Conservation (phyloP, 2,888 invertebrate species). For the Harmothoe impar region DNA sequence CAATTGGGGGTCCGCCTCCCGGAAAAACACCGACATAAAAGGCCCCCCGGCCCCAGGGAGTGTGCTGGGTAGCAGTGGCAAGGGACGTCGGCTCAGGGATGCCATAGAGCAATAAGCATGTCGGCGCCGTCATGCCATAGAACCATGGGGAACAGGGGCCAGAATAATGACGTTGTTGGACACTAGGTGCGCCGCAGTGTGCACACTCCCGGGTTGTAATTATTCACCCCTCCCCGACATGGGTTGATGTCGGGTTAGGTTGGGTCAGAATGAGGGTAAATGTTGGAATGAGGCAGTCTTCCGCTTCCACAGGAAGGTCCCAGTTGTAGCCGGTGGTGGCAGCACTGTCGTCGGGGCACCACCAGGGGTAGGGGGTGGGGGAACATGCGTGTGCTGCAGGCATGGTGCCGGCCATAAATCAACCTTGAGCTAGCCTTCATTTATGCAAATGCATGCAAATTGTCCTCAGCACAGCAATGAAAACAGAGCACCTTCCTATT, state of each 20-base stretch:
- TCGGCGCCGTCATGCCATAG: not conserved
- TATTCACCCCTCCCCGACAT: not conserved
- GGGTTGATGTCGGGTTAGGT: not conserved
- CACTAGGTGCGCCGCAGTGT: not conserved
- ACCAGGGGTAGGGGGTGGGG: too few relatives aligned
- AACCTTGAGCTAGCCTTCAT: not conserved
- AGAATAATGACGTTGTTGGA: not conserved
- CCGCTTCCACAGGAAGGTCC: not conserved
- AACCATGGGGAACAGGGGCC: not conserved
- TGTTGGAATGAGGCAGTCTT: not conserved
- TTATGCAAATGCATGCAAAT: slow-evolving; percentile 17
- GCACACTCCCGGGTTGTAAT: slow-evolving; percentile 41
- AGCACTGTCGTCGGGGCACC: not conserved
- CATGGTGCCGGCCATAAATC: not conserved
- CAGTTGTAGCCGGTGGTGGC: not conserved
- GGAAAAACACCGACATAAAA: slow-evolving; percentile 2
- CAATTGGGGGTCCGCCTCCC: not conserved
- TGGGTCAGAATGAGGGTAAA: not conserved
- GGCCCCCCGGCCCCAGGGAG: not conserved
- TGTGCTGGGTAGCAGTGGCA: not conserved
- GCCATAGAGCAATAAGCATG: not conserved
- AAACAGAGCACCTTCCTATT: not conserved
- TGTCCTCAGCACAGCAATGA: not conserved
- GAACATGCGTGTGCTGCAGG: not conserved
- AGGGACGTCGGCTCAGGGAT: not conserved